These are phyloP conservation scores for Gracilinanus agilis DNA, from an alignment of 2,113 vertebrate species.

Conservation along the genomic window DNA sequence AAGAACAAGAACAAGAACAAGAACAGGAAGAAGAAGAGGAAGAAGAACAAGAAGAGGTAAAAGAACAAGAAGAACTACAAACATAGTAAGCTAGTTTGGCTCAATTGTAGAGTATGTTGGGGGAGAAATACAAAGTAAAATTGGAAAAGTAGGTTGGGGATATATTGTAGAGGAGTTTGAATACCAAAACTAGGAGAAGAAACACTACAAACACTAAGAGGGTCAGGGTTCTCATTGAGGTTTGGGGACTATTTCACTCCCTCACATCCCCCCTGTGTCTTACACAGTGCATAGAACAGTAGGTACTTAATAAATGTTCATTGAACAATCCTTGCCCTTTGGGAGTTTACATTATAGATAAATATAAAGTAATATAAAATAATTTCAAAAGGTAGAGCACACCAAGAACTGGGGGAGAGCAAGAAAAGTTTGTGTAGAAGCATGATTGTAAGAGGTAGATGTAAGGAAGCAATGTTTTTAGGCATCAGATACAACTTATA, in stretches of 20 bases:
- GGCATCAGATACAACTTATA: neutral
- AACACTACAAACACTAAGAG: neutral
- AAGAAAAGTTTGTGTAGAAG: neutral
- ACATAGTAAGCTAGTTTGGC: too few relatives aligned
- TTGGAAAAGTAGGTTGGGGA: too few relatives aligned
- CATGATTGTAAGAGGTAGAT: neutral
- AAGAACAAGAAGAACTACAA: neutral
- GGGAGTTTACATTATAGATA: neutral
- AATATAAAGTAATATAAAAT: neutral
- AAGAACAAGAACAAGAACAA: rapidly evolving
- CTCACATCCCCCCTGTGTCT: too few relatives aligned
- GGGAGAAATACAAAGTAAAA: too few relatives aligned
- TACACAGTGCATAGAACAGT: neutral
- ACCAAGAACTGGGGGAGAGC: neutral
- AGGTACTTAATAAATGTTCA: neutral
- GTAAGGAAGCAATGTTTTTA: neutral
- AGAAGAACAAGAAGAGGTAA: too few relatives aligned
- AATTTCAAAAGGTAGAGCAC: neutral
- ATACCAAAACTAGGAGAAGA: neutral
- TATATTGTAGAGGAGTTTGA: neutral
- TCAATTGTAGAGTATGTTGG: too few relatives aligned
- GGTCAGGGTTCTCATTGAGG: neutral
- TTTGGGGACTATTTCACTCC: neutral
- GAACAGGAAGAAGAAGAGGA: too few relatives aligned
- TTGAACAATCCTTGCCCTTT: neutral